Evolutionary conservation across 2,113 vertebrate genomes (phyloP).

Genomic region (Gadus macrocephalus): DNA sequence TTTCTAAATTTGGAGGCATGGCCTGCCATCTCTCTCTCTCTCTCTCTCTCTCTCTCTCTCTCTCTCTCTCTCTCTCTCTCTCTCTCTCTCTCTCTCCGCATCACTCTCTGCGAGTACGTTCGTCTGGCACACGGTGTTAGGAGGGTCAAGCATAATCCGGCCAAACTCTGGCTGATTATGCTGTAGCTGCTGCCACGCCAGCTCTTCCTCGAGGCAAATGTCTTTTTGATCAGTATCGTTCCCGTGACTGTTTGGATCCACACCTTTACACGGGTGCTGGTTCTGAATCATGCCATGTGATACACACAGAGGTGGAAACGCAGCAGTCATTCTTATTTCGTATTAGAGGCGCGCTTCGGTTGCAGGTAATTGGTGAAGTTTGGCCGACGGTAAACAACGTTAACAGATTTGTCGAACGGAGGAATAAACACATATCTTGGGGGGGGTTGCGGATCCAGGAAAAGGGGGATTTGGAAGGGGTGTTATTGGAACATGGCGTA

Average conservation of each 20-base stretch:
- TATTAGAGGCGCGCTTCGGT: not conserved
- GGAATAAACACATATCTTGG: too few species aligned
- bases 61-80: too few species aligned
- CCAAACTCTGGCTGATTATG: not conserved
- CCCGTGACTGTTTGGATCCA: not conserved
- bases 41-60: too few species aligned
- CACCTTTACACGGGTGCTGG: not conserved
- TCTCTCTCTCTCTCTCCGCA: too few species aligned
- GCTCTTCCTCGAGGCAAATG: slow-evolving; percentile 16
- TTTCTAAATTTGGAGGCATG: too few species aligned
- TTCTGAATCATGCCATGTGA: too few species aligned
- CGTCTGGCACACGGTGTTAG: too few species aligned
- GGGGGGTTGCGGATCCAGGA: too few species aligned
- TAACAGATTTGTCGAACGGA: not conserved
- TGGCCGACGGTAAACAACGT: not conserved
- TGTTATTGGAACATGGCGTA: not conserved
- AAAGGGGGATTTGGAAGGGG: not conserved
- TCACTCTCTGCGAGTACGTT: too few species aligned
- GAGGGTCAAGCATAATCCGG: not conserved
- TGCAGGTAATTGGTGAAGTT: not conserved
- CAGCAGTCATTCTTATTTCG: too few species aligned
- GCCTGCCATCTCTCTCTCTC: too few species aligned
- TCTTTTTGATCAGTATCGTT: slow-evolving; percentile 16
- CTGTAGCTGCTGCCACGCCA: slow-evolving; percentile 1
- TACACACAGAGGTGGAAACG: too few species aligned